Evolutionary conservation across 2,113 vertebrate species (phyloP).

Genomic region (Chiloscyllium plagiosum): DNA sequence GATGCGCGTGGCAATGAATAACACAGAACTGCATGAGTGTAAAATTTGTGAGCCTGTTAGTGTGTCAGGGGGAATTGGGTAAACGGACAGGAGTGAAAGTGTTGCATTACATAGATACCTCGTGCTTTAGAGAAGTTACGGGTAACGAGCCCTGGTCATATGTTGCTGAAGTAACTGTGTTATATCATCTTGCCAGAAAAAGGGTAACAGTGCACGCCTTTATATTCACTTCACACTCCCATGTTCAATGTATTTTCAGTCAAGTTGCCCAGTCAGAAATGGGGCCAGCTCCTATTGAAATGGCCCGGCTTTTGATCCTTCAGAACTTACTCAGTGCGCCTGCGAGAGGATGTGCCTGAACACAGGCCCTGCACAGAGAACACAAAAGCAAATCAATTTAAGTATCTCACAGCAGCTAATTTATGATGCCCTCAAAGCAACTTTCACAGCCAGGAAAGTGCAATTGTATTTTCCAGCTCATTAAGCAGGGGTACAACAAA

Average conservation of each 20-base stretch:
- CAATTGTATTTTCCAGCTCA: constrained; percentile 78
- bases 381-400: constrained; percentile 66
- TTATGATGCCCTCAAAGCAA: constrained; percentile 69
- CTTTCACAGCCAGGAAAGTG: constrained; percentile 73
- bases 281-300: background rate
- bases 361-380: constrained; percentile 41
- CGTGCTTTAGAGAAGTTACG: background rate
- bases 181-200: background rate
- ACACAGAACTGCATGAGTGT: constrained; percentile 51
- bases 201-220: background rate
- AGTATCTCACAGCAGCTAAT: constrained; percentile 65
- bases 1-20: constrained; percentile 53
- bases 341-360: constrained; percentile 47
- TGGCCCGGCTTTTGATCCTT: constrained; percentile 21
- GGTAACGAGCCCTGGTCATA: background rate
- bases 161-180: background rate
- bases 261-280: background rate
- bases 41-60: constrained; percentile 48
- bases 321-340: constrained; percentile 27
- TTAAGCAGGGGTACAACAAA: constrained; percentile 66
- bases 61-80: background rate
- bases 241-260: constrained; percentile 5
- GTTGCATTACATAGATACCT: background rate
- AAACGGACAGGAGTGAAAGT: background rate
- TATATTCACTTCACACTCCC: constrained; percentile 2